These are phyloP conservation scores for Drosophila pachea DNA, from an alignment of 1,140 invertebrate species.

Conservation along the genomic window DNA sequence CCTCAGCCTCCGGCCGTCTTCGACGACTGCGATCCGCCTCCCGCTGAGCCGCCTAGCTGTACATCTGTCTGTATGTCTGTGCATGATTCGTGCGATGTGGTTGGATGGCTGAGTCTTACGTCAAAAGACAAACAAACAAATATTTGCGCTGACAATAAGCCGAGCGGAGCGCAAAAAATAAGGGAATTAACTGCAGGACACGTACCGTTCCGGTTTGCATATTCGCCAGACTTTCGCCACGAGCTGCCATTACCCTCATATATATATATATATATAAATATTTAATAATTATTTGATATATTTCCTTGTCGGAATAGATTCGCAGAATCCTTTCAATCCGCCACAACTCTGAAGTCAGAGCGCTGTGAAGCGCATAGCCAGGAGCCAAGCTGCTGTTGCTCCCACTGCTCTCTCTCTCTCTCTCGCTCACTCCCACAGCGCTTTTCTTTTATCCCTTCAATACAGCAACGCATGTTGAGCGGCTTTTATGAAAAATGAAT, in stretches of 20 bases:
- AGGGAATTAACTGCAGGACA: conserved; percentile 32
- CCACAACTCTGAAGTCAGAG: neutral
- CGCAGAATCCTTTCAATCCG: conserved; percentile 1
- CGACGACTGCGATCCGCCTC: neutral
- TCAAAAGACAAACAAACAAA: conserved; percentile 72
- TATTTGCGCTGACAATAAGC: conserved; percentile 70
- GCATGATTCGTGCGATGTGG: conserved; percentile 18
- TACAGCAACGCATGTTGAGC: conserved; percentile 44
- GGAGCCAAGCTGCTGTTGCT: conserved; percentile 14
- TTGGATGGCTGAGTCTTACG: conserved; percentile 48
- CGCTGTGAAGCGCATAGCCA: conserved; percentile 35
- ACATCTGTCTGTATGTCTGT: conserved; percentile 16
- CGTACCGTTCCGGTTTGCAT: conserved; percentile 8
- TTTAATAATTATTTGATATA: neutral
- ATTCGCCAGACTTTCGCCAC: neutral
- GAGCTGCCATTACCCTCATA: neutral
- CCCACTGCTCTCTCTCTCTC: neutral
- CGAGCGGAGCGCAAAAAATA: conserved; percentile 29
- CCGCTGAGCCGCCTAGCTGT: conserved; percentile 2
- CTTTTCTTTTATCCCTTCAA: conserved; percentile 18
- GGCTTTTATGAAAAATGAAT: conserved; percentile 47
- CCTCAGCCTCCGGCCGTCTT: conserved; percentile 12
- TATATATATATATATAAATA: too few species aligned
- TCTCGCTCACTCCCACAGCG: too few species aligned
- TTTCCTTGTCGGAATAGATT: neutral